phyloP scores from a whole-genome alignment of 2,888 invertebrate species.

The Tiliacea aurago region DNA sequence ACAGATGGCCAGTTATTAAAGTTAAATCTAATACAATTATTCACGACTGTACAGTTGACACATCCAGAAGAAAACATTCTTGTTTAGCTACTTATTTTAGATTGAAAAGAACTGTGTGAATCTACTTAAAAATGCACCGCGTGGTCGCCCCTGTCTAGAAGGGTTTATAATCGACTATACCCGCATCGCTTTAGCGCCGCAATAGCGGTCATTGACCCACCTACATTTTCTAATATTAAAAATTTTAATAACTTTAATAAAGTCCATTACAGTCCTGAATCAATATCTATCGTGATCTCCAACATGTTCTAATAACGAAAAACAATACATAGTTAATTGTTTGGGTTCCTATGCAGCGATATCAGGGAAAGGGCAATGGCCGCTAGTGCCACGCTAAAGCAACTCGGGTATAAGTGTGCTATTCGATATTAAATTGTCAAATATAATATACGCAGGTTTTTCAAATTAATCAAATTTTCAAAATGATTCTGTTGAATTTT shows the following conservation, averaged over 20 bases:
- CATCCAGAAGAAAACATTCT: background rate
- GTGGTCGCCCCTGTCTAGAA: conserved; percentile 31
- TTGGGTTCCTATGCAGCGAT: no score
- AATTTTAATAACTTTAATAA: no score
- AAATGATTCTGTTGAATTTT: background rate
- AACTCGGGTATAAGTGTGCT: background rate
- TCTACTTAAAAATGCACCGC: conserved; percentile 20
- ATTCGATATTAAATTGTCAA: conserved; percentile 23
- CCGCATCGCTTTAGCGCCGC: no score
- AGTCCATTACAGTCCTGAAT: no score
- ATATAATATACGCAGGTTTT: conserved; percentile 31
- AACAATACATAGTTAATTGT: no score
- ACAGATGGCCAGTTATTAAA: conserved; percentile 26
- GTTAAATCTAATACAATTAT: conserved; percentile 9
- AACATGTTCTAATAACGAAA: no score
- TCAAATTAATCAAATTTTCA: conserved; percentile 32
- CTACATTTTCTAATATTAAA: no score
- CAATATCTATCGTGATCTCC: no score
- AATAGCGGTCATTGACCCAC: no score
- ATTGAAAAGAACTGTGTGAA: conserved; percentile 36
- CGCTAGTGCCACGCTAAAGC: no score
- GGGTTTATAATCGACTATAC: conserved; percentile 38
- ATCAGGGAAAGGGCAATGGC: no score
- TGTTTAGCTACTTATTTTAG: conserved; percentile 4
- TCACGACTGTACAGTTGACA: conserved; percentile 12